Conservation (phyloP, 2,113 vertebrate species). For the Pelmatolapia mariae region DNA sequence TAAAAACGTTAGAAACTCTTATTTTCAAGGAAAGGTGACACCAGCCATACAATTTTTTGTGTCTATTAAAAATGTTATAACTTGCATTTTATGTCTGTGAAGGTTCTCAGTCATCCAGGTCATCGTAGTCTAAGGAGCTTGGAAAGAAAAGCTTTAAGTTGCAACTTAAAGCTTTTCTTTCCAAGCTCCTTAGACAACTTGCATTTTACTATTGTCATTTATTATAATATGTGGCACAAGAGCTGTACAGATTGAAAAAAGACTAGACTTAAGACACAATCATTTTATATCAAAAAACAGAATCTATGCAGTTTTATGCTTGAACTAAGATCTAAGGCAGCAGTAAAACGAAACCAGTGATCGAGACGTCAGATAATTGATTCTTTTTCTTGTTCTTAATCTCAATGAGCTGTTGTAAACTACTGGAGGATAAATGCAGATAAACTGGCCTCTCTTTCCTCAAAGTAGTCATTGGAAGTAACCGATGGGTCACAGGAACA, state of each 20-base stretch:
- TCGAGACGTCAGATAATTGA: accelerated
- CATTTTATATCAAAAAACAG: not conserved
- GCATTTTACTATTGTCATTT: not conserved
- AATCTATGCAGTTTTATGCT: not conserved
- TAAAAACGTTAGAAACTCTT: not conserved
- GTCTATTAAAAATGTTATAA: not conserved
- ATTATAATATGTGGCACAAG: not conserved
- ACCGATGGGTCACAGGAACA: not conserved
- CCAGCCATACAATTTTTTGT: not conserved
- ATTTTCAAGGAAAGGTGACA: not conserved
- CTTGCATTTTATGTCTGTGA: not conserved
- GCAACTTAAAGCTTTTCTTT: not conserved
- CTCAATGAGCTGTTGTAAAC: not conserved
- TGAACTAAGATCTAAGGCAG: not conserved
- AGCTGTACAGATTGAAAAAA: not conserved
- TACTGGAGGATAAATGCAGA: not conserved
- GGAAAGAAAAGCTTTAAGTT: not conserved
- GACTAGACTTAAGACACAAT: not conserved
- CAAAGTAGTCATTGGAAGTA: not conserved
- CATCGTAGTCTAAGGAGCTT: accelerated
- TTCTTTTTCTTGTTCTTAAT: not conserved
- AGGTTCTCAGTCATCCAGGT: not conserved
- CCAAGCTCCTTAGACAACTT: not conserved
- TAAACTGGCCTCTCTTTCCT: not conserved
- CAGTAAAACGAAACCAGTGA: not conserved